Conservation (phyloP, 2,797 vertebrate species). For the Neopelma chrysocephalum region DNA sequence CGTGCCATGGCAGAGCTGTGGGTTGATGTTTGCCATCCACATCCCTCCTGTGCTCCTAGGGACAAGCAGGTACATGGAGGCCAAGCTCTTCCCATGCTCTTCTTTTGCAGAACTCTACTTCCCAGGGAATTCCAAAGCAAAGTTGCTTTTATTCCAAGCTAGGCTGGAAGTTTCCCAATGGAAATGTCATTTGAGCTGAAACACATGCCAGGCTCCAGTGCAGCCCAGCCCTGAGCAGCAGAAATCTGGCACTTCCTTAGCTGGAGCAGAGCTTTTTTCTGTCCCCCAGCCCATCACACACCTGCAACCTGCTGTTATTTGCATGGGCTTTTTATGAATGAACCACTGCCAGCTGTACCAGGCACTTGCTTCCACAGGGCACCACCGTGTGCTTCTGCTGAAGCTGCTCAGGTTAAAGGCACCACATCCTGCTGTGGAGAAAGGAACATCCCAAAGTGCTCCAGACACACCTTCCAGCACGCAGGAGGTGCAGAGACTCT, state of each 20-base stretch:
- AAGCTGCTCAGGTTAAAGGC: not conserved
- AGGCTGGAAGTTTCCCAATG: not conserved
- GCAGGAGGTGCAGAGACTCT: not conserved
- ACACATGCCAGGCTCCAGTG: not conserved
- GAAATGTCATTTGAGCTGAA: not conserved
- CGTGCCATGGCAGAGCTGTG: not conserved
- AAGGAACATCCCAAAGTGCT: not conserved
- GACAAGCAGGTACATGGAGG: not conserved
- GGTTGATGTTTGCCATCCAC: not conserved
- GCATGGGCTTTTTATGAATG: not conserved
- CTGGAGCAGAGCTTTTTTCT: not conserved
- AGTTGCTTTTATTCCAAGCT: not conserved
- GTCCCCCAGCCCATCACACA: not conserved
- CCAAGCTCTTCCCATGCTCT: not conserved
- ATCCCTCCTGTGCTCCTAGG: not conserved
- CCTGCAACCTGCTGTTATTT: not conserved
- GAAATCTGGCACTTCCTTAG: not conserved
- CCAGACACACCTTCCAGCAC: not conserved
- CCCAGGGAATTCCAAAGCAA: not conserved
- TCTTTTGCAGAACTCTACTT: not conserved
- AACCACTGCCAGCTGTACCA: not conserved
- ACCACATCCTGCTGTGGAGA: not conserved
- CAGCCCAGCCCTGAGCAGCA: not conserved
- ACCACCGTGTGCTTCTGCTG: not conserved
- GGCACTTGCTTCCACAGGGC: not conserved